These are phyloP conservation scores for Synanthedon formicaeformis DNA, from an alignment of 2,888 invertebrate species.

Conservation along the genomic window DNA sequence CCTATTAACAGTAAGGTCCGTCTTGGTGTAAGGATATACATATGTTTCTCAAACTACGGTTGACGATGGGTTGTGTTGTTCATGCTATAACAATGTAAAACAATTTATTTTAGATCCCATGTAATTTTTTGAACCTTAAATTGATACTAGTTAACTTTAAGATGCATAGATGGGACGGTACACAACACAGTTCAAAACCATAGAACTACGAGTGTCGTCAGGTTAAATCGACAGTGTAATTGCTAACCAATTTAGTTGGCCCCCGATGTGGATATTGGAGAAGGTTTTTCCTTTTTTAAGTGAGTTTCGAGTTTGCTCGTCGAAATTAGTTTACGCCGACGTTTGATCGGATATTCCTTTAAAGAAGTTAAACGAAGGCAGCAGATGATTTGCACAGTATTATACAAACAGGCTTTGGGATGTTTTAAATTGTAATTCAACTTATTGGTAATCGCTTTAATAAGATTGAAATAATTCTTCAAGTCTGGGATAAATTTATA, in stretches of 20 bases:
- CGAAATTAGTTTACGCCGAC: constrained; percentile 64
- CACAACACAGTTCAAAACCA: constrained; percentile 1
- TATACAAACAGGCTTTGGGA: constrained; percentile 28
- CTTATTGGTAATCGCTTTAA: constrained; percentile 25
- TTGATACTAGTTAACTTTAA: no score
- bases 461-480: background rate
- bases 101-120: no score
- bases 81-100: no score
- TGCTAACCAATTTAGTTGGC: constrained; percentile 53
- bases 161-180: no score
- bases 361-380: constrained; percentile 49
- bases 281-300: constrained; percentile 42
- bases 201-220: background rate
- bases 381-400: constrained; percentile 37
- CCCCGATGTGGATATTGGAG: constrained; percentile 41
- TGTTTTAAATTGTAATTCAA: constrained; percentile 33
- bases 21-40: no score
- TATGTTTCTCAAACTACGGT: no score
- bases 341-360: constrained; percentile 67
- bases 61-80: no score
- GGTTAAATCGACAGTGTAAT: constrained; percentile 56
- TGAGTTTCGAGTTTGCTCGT: constrained; percentile 56
- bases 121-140: no score
- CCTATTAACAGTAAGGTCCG: no score
- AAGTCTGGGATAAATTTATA: no score